Evolutionary conservation across 1,140 invertebrate species (phyloP).

Genomic region (Drosophila athabasca): DNA sequence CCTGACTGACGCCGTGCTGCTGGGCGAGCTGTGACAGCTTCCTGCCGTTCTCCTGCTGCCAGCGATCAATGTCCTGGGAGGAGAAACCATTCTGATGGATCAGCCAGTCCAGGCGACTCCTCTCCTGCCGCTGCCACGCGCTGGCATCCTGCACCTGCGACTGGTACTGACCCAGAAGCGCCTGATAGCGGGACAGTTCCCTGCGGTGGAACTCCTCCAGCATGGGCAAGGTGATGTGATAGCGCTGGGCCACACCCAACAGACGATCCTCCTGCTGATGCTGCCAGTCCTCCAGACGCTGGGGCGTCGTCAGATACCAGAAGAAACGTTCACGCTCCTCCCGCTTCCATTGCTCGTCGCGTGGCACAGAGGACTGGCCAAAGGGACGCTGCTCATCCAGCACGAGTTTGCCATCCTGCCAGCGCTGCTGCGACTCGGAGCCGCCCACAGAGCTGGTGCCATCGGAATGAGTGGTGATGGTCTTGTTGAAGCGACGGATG

Average conservation of each 20-base stretch:
- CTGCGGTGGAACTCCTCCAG: slow-evolving; percentile 73
- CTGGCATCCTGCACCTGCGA: slow-evolving; percentile 50
- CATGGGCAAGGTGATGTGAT: slow-evolving; percentile 56
- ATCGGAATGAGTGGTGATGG: slow-evolving; percentile 60
- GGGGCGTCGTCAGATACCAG: slow-evolving; percentile 67
- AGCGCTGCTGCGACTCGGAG: slow-evolving; percentile 61
- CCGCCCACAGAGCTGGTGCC: slow-evolving; percentile 68
- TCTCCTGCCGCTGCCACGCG: slow-evolving; percentile 69
- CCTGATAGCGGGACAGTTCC: slow-evolving; percentile 67
- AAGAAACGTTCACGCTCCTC: slow-evolving; percentile 79
- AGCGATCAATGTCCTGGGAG: slow-evolving; percentile 69
- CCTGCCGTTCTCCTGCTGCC: slow-evolving; percentile 68
- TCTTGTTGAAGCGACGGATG: slow-evolving; percentile 62
- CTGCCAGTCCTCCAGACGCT: slow-evolving; percentile 72
- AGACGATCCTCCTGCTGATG: slow-evolving; percentile 77
- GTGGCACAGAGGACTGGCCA: slow-evolving; percentile 48
- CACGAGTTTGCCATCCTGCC: slow-evolving; percentile 72
- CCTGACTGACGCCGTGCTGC: slow-evolving; percentile 51
- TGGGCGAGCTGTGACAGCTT: slow-evolving; percentile 56
- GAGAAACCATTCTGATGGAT: slow-evolving; percentile 74
- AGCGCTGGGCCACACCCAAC: slow-evolving; percentile 60
- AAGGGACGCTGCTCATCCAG: slow-evolving; percentile 66
- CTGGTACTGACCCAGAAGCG: slow-evolving; percentile 65
- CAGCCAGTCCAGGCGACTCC: slow-evolving; percentile 73
- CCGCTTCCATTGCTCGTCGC: slow-evolving; percentile 76